These are phyloP conservation scores for Oryzias celebensis DNA, from an alignment of 2,113 vertebrate genomes.

Conservation along the genomic window DNA sequence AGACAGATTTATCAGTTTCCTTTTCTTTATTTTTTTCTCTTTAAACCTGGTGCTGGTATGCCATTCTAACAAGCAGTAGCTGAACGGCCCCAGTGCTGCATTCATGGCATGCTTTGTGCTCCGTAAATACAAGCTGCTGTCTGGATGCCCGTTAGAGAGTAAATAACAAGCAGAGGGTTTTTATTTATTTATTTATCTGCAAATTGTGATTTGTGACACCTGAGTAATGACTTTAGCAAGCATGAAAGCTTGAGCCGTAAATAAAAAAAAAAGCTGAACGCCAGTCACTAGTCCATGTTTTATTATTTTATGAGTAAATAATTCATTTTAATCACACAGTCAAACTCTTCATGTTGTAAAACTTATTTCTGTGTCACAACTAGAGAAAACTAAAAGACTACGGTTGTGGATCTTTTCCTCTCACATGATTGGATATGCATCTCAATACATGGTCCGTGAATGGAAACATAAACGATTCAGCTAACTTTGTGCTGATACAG, in stretches of 20 bases:
- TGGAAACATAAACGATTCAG: too few relatives aligned
- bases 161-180: slow-evolving; percentile 26
- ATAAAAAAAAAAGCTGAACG: slow-evolving; percentile 18
- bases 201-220: slow-evolving; percentile 41
- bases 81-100: slow-evolving; percentile 22
- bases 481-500: too few relatives aligned
- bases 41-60: slow-evolving; percentile 11
- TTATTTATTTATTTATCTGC: not conserved
- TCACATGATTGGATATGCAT: too few relatives aligned
- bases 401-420: too few relatives aligned
- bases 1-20: too few relatives aligned
- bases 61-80: slow-evolving; percentile 36
- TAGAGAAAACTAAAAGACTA: too few relatives aligned
- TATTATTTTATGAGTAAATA: slow-evolving; percentile 39
- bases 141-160: slow-evolving; percentile 15
- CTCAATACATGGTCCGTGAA: too few relatives aligned
- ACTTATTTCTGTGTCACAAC: too few relatives aligned
- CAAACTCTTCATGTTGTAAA: too few relatives aligned
- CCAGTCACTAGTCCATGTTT: slow-evolving; percentile 12
- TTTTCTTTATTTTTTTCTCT: too few relatives aligned
- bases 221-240: slow-evolving; percentile 29
- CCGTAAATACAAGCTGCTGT: slow-evolving; percentile 36
- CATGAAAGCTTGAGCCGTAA: slow-evolving; percentile 25
- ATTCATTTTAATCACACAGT: slow-evolving; percentile 33
- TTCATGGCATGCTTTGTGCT: slow-evolving; percentile 30